A percentile compares a stretch with the other conserved stretches of the same genome.
These are phyloP conservation scores for Macroteleia sp. DNA, from an alignment of 2,888 invertebrate genomes.

Conservation along the genomic window DNA sequence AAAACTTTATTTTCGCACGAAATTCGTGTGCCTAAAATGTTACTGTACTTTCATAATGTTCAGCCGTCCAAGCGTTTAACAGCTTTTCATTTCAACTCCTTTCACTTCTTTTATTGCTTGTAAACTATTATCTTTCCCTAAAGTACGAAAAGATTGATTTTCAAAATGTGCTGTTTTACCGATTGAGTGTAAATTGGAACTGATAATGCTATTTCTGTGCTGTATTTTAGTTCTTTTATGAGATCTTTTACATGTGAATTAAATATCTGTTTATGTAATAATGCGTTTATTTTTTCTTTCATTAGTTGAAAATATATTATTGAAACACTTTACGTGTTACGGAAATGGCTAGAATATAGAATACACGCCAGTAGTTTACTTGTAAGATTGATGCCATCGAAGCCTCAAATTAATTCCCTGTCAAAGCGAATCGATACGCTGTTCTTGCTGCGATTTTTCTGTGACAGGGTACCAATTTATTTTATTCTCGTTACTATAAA, in stretches of 20 bases:
- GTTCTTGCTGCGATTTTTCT: slow-evolving; percentile 55
- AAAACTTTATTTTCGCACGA: too few relatives aligned
- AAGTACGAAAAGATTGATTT: too few relatives aligned
- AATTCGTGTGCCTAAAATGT: too few relatives aligned
- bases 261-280: neutral
- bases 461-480: slow-evolving; percentile 49
- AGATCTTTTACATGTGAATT: neutral
- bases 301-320: slow-evolving; percentile 17
- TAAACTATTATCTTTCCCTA: too few relatives aligned
- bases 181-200: too few relatives aligned
- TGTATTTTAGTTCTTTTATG: too few relatives aligned
- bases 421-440: slow-evolving; percentile 58
- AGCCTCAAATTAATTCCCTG: slow-evolving; percentile 60
- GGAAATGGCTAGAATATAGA: slow-evolving; percentile 36
- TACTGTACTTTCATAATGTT: too few relatives aligned
- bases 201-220: too few relatives aligned
- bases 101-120: too few relatives aligned
- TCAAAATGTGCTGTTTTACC: too few relatives aligned
- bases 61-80: too few relatives aligned
- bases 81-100: too few relatives aligned
- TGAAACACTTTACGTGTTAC: slow-evolving; percentile 41
- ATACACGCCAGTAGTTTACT: slow-evolving; percentile 42
- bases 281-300: neutral
- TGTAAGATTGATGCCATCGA: slow-evolving; percentile 49
- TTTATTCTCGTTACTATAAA: slow-evolving; percentile 42